A percentile compares a stretch with the other conserved stretches of the same genome.
Evolutionary conservation across 2,113 vertebrate species (phyloP).

Genomic region (Penelope pileata): DNA sequence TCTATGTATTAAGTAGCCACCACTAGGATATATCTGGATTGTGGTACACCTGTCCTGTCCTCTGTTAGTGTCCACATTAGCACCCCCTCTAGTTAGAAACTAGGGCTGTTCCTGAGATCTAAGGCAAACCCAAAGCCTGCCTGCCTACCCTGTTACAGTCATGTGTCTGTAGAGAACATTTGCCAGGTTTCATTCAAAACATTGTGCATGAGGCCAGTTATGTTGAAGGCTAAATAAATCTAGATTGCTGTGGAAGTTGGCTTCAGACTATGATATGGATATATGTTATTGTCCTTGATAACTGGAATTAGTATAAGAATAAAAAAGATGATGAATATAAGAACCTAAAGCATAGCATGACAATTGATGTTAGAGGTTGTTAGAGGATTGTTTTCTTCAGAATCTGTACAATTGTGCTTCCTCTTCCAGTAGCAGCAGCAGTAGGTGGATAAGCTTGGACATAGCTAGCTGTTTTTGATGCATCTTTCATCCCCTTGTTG

Average conservation of each 20-base stretch:
- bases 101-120: background rate
- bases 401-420: background rate
- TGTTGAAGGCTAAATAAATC: background rate
- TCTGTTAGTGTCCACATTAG: background rate
- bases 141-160: background rate
- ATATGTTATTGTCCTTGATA: accelerated
- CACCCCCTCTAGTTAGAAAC: background rate
- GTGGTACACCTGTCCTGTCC: background rate
- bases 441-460: background rate
- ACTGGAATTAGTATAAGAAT: background rate
- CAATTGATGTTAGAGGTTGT: background rate
- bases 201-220: background rate
- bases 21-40: background rate
- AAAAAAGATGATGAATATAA: background rate
- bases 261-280: background rate
- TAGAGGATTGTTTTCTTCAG: background rate
- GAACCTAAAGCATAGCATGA: background rate
- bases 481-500: background rate
- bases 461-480: background rate
- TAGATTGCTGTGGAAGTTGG: background rate
- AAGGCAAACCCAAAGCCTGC: background rate
- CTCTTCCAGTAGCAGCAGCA: background rate
- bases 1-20: background rate
- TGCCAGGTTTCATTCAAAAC: background rate
- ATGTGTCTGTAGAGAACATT: background rate